Conservation (phyloP, 1,140 invertebrate species). For the Pomacea maculata region DNA sequence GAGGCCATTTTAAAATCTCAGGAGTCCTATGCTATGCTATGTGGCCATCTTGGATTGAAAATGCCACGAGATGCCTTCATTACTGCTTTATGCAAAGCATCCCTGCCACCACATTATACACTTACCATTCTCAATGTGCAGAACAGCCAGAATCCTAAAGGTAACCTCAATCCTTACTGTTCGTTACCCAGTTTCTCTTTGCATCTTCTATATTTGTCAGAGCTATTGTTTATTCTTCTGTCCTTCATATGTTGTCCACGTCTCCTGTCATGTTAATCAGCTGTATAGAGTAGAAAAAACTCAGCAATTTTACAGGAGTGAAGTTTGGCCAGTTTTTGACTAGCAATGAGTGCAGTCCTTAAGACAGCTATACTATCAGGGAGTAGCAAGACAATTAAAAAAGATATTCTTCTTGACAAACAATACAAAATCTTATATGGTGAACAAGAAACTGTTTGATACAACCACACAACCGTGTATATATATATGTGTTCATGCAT, state of each 20-base stretch:
- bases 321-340: no score
- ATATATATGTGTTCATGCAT: no score
- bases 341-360: no score
- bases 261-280: no score
- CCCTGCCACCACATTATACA: slow-evolving; percentile 94
- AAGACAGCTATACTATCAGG: no score
- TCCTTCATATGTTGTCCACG: not conserved
- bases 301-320: no score
- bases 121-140: slow-evolving; percentile 80
- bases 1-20: slow-evolving; percentile 91
- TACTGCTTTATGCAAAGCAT: slow-evolving; percentile 92
- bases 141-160: slow-evolving; percentile 30
- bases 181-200: not conserved
- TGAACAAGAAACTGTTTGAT: no score
- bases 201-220: not conserved
- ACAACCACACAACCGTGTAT: no score
- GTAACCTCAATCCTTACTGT: slow-evolving; percentile 24
- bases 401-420: no score
- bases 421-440: no score
- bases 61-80: slow-evolving; percentile 90
- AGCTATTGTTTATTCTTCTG: not conserved
- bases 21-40: slow-evolving; percentile 84
- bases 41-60: slow-evolving; percentile 78
- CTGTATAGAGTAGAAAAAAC: no score
- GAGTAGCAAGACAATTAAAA: no score